Evolutionary conservation across 2,797 vertebrate species (phyloP), one percentile per base, ranked within the genome.

Genomic region (Girardinus metallicus): DNA sequence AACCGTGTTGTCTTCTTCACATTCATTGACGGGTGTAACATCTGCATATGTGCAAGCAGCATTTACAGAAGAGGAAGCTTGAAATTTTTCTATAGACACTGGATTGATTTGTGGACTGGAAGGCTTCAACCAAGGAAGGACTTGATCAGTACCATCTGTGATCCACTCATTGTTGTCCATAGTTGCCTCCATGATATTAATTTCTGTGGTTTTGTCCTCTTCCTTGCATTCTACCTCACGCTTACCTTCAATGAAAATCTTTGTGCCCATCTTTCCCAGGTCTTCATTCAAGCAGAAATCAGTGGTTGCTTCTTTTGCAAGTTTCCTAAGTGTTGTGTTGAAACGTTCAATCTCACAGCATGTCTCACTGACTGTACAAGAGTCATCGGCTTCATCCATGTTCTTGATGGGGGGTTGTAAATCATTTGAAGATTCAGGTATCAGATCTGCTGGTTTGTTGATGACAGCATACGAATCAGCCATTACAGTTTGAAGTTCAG

Each of bases 141-240:
- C 83, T 77, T 81, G 86, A 62, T 80, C 82, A 76, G 80, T 91
- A 26, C 76, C 77, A 3, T 94, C 94, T 0, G 82, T 94, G 73
- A 96, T 92, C 96, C 96, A 96, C 84, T 96, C 96, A 8, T 96
- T 96, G 77, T 93, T 87, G 80, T 96, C 95, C 95, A 96, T 96
- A 4, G 95, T 96, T 1, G 96, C 95, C 66, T 96, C 96, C 95
- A 95, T 96, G 41, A 96, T 96, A 78, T 91, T 96, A 44, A 96
- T 96, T 88, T 96, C 95, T 1, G 94, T 94, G 74, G 34, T 86
- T 89, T 7, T 90, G n/a, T 85, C 84, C 2, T 83, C 60, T 36
- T 68, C 60, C 39, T 68, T 68, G 21, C 36, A 10, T 68, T 7
- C 60, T 44, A 74, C 36, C 2, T 76, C 83, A 31, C 80, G 41